Evolutionary conservation across 2,797 vertebrate genomes (phyloP).

Genomic region (Selene dorsalis): DNA sequence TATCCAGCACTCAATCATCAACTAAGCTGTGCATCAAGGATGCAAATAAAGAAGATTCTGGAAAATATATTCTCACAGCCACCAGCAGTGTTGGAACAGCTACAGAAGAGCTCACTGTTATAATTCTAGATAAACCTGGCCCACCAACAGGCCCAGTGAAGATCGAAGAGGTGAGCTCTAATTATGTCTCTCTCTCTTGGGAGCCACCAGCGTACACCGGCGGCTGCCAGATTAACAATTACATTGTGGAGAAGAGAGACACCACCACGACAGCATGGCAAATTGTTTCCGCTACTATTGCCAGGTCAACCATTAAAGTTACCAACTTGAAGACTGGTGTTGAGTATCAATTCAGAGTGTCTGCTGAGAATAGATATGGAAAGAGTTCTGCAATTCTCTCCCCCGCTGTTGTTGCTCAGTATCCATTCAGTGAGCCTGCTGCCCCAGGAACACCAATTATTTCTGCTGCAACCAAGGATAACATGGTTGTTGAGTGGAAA

Average conservation of each 20-base stretch:
- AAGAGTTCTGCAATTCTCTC: conserved; percentile 93
- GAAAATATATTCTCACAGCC: conserved; percentile 93
- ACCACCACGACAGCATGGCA: conserved; percentile 96
- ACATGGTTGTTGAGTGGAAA: conserved; percentile 96
- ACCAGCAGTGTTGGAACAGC: conserved; percentile 89
- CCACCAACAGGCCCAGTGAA: conserved; percentile 94
- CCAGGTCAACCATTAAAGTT: conserved; percentile 97
- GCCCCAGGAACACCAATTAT: conserved; percentile 92
- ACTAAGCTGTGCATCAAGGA: conserved; percentile 93
- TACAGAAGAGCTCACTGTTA: conserved; percentile 90
- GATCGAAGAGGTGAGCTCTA: conserved; percentile 95
- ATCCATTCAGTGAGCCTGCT: conserved; percentile 94
- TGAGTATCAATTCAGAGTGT: conserved; percentile 98
- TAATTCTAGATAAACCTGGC: conserved; percentile 96
- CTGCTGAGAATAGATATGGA: conserved; percentile 97
- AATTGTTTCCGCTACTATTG: conserved; percentile 97
- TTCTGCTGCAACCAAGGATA: conserved; percentile 90
- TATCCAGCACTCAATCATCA: conserved; percentile 87
- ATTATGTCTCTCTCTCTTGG: conserved; percentile 93
- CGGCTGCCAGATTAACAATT: conserved; percentile 98
- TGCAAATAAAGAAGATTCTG: conserved; percentile 93
- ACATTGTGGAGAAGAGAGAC: conserved; percentile 98
- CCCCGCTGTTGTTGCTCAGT: conserved; percentile 89
- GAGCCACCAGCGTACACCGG: conserved; percentile 94
- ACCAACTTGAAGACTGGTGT: conserved; percentile 92